Base-by-base conservation (phyloP, 2,888 invertebrate genomes). In the Lasioglossum lativentre region DNA sequence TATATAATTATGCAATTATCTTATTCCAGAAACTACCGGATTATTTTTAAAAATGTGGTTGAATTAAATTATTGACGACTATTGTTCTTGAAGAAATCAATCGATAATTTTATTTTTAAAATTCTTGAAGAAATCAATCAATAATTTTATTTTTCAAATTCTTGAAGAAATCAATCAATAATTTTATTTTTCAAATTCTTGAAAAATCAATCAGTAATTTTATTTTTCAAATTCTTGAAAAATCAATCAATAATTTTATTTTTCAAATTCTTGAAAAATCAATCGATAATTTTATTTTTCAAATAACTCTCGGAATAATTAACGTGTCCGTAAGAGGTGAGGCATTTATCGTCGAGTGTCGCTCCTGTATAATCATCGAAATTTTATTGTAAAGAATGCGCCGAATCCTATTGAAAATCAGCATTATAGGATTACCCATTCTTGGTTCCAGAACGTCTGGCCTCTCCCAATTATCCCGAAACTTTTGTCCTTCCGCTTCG, bases 391-490 rank as follows among this genome's bases (percentile, higher is more conserved):
- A 73, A 73, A 77, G 75, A 74, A 45, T 45, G 56, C 74, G 42
- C n/a, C 59, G 79, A 75, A 59, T 75, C 78, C 88, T 88, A 88
- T 88, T 87, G 86, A 88, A 90, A 88, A 85, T 86, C 88, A 86
- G 81, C 83, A 85, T 88, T 83, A 82, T 81, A 73, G 86, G 89
- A 89, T 90, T 89, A 90, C 84, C 86, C 86, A 82, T 80, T 85
- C 85, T 85, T 79, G 89, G 83, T 80, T 74, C 86, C 88, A 82
- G 73, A 84, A 82, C 71, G 88, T 73, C 86, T 75, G 79, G 77
- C 77, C 89, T 90, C 88, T 86, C 86, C 92, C 92, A 93, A 93
- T 93, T 93, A 93, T 92, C 92, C 88, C 87, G 87, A 92, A 93
- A 92, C 92, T 93, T 92, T 92, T 90, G 92, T 92, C 93, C 93